These are phyloP conservation scores for Rhagologus leucostigma DNA, from an alignment of 2,113 vertebrate species.

Conservation along the genomic window DNA sequence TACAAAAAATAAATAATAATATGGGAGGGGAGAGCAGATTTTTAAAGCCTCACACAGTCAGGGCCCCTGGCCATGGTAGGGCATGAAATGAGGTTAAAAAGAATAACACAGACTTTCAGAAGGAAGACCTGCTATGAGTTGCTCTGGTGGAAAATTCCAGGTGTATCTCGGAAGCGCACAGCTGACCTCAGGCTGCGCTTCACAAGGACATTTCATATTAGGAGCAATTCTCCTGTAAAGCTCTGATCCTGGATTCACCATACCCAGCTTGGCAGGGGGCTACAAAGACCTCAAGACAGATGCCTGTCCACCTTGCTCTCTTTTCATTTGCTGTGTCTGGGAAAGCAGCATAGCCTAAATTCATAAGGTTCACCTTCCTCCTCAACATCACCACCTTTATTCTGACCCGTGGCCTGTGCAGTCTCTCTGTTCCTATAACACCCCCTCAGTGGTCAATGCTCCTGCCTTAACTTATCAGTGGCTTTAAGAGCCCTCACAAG, in stretches of 20 bases:
- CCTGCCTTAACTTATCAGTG: not conserved
- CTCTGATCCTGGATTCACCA: not conserved
- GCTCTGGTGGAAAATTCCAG: not conserved
- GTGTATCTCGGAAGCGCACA: not conserved
- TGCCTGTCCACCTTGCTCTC: not conserved
- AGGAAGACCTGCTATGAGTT: not conserved
- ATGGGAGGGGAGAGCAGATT: not conserved
- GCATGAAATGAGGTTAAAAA: not conserved
- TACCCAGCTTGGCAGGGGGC: not conserved
- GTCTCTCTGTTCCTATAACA: not conserved
- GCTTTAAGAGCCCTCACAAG: not conserved
- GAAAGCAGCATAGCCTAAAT: not conserved
- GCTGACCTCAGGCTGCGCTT: not conserved
- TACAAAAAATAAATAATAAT: not conserved
- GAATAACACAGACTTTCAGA: not conserved
- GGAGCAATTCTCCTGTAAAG: not conserved
- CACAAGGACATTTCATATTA: not conserved
- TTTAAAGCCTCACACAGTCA: not conserved
- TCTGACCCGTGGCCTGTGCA: not conserved
- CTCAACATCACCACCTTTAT: not conserved
- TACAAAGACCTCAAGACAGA: not conserved
- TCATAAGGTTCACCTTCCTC: not conserved
- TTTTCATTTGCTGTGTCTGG: not conserved
- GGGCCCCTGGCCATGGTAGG: not conserved
- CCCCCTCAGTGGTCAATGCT: accelerated